Evolutionary conservation across 2,888 invertebrate species (phyloP), one percentile per base, ranked within the genome.

Genomic region (Eustalomyia histrio): DNA sequence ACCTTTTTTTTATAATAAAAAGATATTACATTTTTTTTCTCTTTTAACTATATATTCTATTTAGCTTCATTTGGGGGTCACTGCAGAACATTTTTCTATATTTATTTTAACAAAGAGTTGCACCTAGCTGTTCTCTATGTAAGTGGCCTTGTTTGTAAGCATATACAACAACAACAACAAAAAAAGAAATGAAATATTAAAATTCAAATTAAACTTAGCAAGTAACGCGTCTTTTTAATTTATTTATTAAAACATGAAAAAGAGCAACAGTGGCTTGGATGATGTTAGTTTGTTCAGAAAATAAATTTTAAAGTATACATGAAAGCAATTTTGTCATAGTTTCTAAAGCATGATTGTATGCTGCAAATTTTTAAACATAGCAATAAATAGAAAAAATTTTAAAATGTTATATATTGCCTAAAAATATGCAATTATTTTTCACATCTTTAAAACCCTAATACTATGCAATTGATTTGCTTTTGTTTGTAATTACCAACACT

Each of bases 41-140:
- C 10, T 65, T 17, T 16, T 18, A 4, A 33, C 10, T 52, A 35
- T 57, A 10, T 33, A n/a, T 64, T 63, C 18, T 39, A 18, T 53
- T 16, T 29, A 3, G 29, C 29, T 29, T 29, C 7, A 6, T 29
- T 29, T 39, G 65, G 33, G 65, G 73, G 71, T 50, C 58, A 71
- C 63, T 74, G 78, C 78, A 78, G 69, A 55, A 74, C 69, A 78
- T 78, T 61, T 74, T 75, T 81, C 57, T 78, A 57, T 67, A 81
- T 81, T 78, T 74, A 52, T 67, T 72, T 67, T 16, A 55, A 61
- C 47, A 61, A 65, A 72, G 47, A 78, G 12, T 72, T 72, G 55
- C 55, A 78, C 55, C 61, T 67, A 14, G 50, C 67, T 67, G 47
- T 72, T 72, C n/a, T 10, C n/a, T n/a, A 73, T 61, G 9, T 57